phyloP scores from a whole-genome alignment of 2,888 invertebrate genomes.

The Leptinotarsa haldemani region DNA sequence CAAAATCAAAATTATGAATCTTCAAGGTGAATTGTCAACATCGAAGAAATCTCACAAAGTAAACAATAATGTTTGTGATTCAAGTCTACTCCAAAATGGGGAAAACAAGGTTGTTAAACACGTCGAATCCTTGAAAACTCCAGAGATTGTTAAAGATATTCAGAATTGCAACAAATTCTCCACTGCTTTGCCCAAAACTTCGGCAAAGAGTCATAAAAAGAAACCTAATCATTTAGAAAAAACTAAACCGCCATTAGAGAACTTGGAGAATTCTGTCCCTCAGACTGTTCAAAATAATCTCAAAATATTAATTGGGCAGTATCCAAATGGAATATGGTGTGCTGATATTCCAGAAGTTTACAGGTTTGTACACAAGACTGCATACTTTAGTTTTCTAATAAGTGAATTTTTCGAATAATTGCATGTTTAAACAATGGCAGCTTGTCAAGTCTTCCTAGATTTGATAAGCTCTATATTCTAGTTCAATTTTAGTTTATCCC shows the following conservation, averaged over 20 bases:
- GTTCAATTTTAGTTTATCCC: too few relatives aligned
- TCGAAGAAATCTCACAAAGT: neutral
- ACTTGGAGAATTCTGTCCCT: conserved; percentile 51
- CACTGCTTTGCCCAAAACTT: neutral
- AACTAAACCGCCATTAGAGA: conserved; percentile 10
- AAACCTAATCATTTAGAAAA: neutral
- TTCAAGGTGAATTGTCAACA: neutral
- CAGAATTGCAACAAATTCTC: neutral
- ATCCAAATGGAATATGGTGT: conserved; percentile 67
- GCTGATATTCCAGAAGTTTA: conserved; percentile 62
- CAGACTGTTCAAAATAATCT: conserved; percentile 55
- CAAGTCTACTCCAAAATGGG: neutral
- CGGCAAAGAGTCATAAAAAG: neutral
- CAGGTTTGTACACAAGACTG: conserved; percentile 59
- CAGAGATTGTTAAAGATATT: conserved; percentile 1
- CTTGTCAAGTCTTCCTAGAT: too few relatives aligned
- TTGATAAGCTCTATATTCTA: too few relatives aligned
- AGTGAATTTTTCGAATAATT: too few relatives aligned
- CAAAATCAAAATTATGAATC: neutral
- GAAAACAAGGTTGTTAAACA: neutral
- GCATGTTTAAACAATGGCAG: too few relatives aligned
- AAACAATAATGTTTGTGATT: neutral
- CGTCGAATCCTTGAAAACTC: neutral
- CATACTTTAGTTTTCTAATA: neutral
- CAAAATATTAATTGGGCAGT: conserved; percentile 59